phyloP scores from a whole-genome alignment of 2,113 vertebrate genomes.

The Rhizomys pruinosus region DNA sequence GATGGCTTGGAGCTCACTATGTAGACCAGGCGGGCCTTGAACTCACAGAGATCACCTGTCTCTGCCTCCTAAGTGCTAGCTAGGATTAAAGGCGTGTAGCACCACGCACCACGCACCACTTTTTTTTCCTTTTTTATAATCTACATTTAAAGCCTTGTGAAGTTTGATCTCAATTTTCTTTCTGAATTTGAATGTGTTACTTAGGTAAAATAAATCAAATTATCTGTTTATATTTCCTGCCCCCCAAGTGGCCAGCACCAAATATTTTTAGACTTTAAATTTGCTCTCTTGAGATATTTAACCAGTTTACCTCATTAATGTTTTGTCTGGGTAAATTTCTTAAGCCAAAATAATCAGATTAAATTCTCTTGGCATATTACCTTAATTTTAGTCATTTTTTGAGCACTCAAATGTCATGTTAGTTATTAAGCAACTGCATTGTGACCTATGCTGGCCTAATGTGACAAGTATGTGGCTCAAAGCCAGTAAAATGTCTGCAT shows the following conservation, averaged over 20 bases:
- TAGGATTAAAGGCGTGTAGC: too few relatives aligned
- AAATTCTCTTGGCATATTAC: conserved; percentile 41
- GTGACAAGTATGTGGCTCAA: conserved; percentile 55
- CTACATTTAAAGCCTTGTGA: neutral
- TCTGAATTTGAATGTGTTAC: conserved; percentile 58
- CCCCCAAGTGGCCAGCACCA: neutral
- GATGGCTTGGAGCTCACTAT: too few relatives aligned
- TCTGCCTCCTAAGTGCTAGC: too few relatives aligned
- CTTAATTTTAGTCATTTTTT: conserved; percentile 57
- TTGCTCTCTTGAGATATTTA: conserved; percentile 56
- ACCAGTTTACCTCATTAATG: neutral
- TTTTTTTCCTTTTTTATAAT: too few relatives aligned
- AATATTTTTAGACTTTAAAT: conserved; percentile 42
- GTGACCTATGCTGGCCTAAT: conserved; percentile 19
- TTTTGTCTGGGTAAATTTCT: conserved; percentile 20
- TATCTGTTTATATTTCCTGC: conserved; percentile 6
- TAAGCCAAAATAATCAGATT: conserved; percentile 38
- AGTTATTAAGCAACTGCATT: conserved; percentile 57
- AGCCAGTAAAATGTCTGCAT: conserved; percentile 21
- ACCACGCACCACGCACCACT: too few relatives aligned
- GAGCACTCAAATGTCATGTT: conserved; percentile 35
- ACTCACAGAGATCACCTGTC: too few relatives aligned
- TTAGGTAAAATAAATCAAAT: conserved; percentile 58
- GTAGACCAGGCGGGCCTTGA: too few relatives aligned
- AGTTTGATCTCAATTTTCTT: conserved; percentile 49